These are phyloP conservation scores for Drosophila burlai DNA, from an alignment of 1,140 invertebrate genomes.

Conservation along the genomic window DNA sequence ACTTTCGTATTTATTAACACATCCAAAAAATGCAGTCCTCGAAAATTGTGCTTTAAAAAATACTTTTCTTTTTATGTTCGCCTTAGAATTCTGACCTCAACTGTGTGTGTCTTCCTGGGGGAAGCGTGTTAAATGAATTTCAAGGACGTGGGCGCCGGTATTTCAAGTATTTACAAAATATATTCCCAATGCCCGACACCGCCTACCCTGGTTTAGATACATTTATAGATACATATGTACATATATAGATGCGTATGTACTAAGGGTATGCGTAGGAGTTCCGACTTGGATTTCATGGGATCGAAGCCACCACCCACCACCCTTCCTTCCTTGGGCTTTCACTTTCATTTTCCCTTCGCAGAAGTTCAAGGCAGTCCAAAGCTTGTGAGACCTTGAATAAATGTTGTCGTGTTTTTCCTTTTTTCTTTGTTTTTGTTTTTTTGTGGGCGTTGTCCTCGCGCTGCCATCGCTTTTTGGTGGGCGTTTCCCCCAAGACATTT, in stretches of 20 bases:
- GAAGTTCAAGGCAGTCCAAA: constrained; percentile 74
- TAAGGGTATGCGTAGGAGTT: constrained; percentile 41
- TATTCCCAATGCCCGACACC: constrained; percentile 19
- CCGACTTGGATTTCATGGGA: constrained; percentile 33
- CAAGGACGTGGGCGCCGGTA: constrained; percentile 76
- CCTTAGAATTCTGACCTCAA: constrained; percentile 8
- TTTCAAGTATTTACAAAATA: constrained; percentile 65
- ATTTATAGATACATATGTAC: neutral
- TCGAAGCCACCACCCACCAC: constrained; percentile 1
- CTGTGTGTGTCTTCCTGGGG: constrained; percentile 19
- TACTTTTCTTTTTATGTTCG: neutral
- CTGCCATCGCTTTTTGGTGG: constrained; percentile 13
- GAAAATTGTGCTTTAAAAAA: too few relatives aligned
- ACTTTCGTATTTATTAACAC: neutral
- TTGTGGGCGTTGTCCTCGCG: constrained; percentile 59
- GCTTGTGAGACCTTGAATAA: constrained; percentile 61
- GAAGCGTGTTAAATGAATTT: constrained; percentile 56
- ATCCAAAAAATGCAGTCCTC: too few relatives aligned
- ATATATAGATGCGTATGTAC: neutral
- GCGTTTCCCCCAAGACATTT: constrained; percentile 10
- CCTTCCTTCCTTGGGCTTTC: constrained; percentile 27
- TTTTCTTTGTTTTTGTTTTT: constrained; percentile 20
- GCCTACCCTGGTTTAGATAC: constrained; percentile 33
- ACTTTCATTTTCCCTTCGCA: constrained; percentile 55
- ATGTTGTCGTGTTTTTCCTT: constrained; percentile 32